These are phyloP conservation scores for Acromyrmex heyeri DNA, from an alignment of 1,140 invertebrate species.

Conservation along the genomic window DNA sequence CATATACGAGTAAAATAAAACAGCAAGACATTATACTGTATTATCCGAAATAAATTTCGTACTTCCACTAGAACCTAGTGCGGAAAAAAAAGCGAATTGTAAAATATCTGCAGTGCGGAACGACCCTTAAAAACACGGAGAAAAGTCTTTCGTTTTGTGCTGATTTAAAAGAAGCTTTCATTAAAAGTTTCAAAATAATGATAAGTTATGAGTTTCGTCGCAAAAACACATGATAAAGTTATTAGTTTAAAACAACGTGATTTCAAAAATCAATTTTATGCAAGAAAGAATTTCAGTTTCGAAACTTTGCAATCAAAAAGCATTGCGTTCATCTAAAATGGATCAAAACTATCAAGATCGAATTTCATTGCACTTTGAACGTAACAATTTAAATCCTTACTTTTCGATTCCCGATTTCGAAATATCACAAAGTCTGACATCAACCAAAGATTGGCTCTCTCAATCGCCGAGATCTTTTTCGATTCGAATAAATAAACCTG, in stretches of 20 bases:
- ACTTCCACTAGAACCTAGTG: conserved; percentile 7
- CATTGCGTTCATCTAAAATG: neutral
- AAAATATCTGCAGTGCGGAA: conserved; percentile 19
- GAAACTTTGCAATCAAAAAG: neutral
- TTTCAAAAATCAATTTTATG: neutral
- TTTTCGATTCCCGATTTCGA: no score
- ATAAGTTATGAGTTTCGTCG: neutral
- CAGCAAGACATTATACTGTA: neutral
- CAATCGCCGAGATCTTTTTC: conserved; percentile 2
- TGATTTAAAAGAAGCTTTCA: neutral
- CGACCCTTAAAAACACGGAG: conserved; percentile 41
- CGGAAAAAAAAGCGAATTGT: conserved; percentile 38
- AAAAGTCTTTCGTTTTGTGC: conserved; percentile 46
- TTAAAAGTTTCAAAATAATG: neutral
- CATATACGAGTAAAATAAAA: conserved; percentile 3
- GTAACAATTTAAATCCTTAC: neutral
- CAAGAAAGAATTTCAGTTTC: neutral
- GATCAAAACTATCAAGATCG: neutral
- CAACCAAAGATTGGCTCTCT: neutral
- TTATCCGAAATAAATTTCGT: neutral
- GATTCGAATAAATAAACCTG: neutral
- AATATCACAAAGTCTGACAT: neutral
- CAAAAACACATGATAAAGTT: neutral
- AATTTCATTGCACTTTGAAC: neutral
- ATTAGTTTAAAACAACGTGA: neutral